Base-by-base conservation (phyloP, 37 sponge, comb jelly and placozoan genomes). In the Spongilla lacustris region DNA sequence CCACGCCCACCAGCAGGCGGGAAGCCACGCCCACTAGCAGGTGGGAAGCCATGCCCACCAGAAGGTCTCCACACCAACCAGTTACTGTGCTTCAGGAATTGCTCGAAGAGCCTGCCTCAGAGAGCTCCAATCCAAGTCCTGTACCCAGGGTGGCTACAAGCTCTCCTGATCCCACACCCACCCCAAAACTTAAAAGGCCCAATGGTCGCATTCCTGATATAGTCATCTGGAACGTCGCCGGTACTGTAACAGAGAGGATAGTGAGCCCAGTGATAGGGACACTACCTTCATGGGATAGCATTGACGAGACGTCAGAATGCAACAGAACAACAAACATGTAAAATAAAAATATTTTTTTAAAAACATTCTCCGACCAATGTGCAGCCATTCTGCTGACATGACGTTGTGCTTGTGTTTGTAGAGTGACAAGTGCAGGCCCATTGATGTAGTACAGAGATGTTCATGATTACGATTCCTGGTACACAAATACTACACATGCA, bases 101-200 rank as follows among this genome's bases (percentile, higher is more conserved):
- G 17, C 78, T 93, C 80, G 89, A 93, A 75, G 86, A 93, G 46
- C 71, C 80, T 30, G 86, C 86, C 41, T 0, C 88, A 84, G 28
- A 84, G 68, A 69, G 28, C 36, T 14, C 58, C 58, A 14, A 10
- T 17, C 21, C 12, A 14, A 14, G 58, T n/a, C 22, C 82, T 19
- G 82, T 13, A 58, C 58, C 58, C 58, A 58, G 19, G 0, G 19
- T 14, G 58, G 19, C 58, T 14, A 8, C 58, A 8, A 14, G 58
- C 21, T 14, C 12, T 17, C 19, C 6, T 6, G 41, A 6, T 3
- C 1, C 19, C 19, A 6, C 58, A 58, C 1, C 58, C 58, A 58
- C 1, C 58, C 14, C 14, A 58, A 1, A 58, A 8, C 14, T 6
- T 17, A 58, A 6, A 6, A 6, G 41, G 41, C 58, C 58, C 21